These are phyloP conservation scores for Cataglyphis cursor DNA, from an alignment of 2,888 invertebrate species.

Conservation along the genomic window DNA sequence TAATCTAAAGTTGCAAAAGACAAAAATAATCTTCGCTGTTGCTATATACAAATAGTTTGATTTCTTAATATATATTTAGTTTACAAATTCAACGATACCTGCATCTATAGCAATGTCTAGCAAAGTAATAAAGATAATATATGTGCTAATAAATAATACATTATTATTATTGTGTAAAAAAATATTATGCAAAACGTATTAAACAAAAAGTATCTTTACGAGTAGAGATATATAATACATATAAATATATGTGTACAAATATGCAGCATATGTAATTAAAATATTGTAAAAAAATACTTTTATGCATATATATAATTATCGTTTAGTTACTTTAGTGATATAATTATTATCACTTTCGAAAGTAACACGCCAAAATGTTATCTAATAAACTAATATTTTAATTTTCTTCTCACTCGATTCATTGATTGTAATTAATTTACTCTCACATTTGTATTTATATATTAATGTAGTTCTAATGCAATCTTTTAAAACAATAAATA, in stretches of 20 bases:
- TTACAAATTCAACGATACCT: not conserved
- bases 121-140: not conserved
- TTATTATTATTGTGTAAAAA: slow-evolving; percentile 5
- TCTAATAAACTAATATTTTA: not conserved
- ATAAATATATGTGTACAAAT: not conserved
- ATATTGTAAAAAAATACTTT: not conserved
- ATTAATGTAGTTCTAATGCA: not conserved
- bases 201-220: not conserved
- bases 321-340: not conserved
- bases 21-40: not conserved
- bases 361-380: not conserved
- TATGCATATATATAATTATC: not conserved
- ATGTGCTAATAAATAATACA: not conserved
- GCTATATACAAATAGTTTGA: not conserved
- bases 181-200: not conserved
- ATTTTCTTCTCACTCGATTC: not conserved
- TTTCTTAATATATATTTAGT: not conserved
- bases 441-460: not conserved
- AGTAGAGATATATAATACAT: not conserved
- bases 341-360: not conserved
- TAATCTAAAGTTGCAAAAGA: not conserved
- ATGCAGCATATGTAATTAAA: not conserved
- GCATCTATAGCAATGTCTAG: not conserved
- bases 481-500: not conserved
- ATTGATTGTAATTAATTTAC: not conserved